Evolutionary conservation across 2,113 vertebrate species (phyloP), one percentile per base, ranked within the genome.

Genomic region (Ictidomys tridecemlineatus): DNA sequence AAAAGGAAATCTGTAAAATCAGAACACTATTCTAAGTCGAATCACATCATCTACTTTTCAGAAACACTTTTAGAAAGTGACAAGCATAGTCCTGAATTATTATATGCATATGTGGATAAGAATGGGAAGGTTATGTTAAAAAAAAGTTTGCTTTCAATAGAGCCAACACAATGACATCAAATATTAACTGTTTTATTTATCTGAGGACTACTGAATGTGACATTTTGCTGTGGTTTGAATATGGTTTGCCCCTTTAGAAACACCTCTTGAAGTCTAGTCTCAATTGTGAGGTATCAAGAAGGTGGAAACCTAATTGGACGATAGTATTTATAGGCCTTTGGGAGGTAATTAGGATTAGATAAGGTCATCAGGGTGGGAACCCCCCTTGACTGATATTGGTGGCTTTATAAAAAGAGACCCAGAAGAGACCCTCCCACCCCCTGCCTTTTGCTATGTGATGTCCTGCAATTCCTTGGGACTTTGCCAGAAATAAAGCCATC

Each of bases 61-160:
- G 79, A 95, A 96, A 91, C 76, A 73, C 56, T 88, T 92, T 65
- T 65, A 39, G 83, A 93, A 80, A 94, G 69, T 48, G 11, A 61
- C 16, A 39, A 79, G 12, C 13, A 20, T 42, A 28, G 30, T 6
- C n/a, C 91, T 93, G 76, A 76, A 89, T 90, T 89, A n/a, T 34
- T 26, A 28, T 48, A 22, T 82, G 10, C 11, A 17, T 77, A 17
- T 67, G 87, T 84, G 4, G 34, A 58, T 30, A 83, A 18, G 53
- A 18, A 17, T 53, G 7, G 28, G 9, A 20, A 45, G 24, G 34
- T 24, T 24, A 22, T 61, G 37, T 26, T 58, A 53, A 26, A 93
- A 58, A 42, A 58, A 12, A 56, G 37, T 74, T 28, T 79, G 24
- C 13, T 76, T 87, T 51, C 37, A 42, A 42, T 26, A 91, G 12